phyloP scores from a whole-genome alignment of 1,140 invertebrate genomes.

The Chelonus insularis region DNA sequence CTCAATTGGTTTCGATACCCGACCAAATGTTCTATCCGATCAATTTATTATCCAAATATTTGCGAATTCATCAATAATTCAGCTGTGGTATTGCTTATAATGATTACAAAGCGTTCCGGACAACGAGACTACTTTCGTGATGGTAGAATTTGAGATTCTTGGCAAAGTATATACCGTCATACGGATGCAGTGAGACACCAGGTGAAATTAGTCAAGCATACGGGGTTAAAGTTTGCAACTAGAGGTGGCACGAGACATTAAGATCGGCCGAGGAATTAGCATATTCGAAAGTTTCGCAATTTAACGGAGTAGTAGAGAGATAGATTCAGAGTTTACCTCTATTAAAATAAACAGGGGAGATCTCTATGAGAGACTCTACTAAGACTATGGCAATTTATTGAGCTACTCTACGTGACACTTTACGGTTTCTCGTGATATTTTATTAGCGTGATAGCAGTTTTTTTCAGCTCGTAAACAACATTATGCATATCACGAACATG shows the following conservation, averaged over 20 bases:
- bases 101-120: not conserved
- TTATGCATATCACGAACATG: too few species aligned
- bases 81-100: not conserved
- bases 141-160: conserved; percentile 7
- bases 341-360: conserved; percentile 30
- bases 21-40: conserved; percentile 7
- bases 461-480: too few species aligned
- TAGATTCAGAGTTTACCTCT: conserved; percentile 20
- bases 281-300: conserved; percentile 54
- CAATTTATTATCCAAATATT: conserved; percentile 12
- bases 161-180: not conserved
- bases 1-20: not conserved
- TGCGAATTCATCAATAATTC: conserved; percentile 16
- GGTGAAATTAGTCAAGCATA: conserved; percentile 25
- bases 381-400: too few species aligned
- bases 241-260: conserved; percentile 41
- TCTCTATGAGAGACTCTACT: not conserved
- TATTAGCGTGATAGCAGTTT: too few species aligned
- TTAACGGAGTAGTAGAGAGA: conserved; percentile 42
- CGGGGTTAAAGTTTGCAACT: conserved; percentile 20
- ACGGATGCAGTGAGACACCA: not conserved
- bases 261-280: conserved; percentile 52
- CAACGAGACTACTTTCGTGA: not conserved
- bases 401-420: too few species aligned
- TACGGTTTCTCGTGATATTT: too few species aligned